These are phyloP conservation scores for Perca flavescens DNA, from an alignment of 2,113 vertebrate genomes.

Conservation along the genomic window DNA sequence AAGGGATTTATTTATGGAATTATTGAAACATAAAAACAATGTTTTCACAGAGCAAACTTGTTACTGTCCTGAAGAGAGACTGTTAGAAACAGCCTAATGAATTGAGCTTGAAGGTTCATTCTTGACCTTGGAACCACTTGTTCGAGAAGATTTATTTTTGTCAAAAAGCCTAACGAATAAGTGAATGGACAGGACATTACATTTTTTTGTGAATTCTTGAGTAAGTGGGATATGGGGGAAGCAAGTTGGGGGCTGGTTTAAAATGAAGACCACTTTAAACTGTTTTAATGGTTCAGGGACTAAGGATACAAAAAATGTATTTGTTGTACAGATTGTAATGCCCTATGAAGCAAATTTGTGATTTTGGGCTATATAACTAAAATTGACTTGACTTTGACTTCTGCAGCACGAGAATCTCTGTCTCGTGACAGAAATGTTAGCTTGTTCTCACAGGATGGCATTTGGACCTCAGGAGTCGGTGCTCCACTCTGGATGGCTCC, in stretches of 20 bases:
- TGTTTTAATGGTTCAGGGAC: not conserved
- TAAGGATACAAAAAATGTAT: not conserved
- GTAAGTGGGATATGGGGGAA: not conserved
- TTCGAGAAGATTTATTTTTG: not conserved
- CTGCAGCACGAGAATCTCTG: not conserved
- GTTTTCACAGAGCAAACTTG: not conserved
- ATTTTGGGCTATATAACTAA: not conserved
- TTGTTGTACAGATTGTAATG: not conserved
- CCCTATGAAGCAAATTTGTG: not conserved
- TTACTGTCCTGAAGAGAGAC: not conserved
- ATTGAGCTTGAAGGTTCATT: not conserved
- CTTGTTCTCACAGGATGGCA: constrained; percentile 32
- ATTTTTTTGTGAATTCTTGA: not conserved
- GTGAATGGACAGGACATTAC: not conserved
- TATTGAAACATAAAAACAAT: not conserved
- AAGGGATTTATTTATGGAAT: not conserved
- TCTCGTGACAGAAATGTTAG: not conserved
- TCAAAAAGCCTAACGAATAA: not conserved
- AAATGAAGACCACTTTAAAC: not conserved
- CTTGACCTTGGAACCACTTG: not conserved
- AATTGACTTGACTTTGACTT: not conserved
- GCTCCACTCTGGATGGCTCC: constrained; percentile 9
- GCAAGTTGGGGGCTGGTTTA: not conserved
- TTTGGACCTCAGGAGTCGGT: not conserved
- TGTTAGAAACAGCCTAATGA: not conserved